Base-by-base conservation (phyloP, 1,140 invertebrate genomes). In the roundworm (Caenorhabditis elegans) region DNA sequence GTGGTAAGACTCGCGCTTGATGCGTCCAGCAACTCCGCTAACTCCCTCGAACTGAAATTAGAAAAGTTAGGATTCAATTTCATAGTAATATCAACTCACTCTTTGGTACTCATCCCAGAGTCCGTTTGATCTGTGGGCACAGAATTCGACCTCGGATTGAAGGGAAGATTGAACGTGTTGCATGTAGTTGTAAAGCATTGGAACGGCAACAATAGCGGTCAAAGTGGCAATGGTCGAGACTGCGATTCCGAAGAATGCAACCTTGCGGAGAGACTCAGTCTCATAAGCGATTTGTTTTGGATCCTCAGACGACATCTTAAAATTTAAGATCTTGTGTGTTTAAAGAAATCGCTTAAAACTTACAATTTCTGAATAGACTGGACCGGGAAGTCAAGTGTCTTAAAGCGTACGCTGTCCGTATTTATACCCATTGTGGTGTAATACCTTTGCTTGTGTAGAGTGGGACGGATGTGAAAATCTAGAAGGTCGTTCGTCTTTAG, bases 171-270 rank as follows among this genome's bases (percentile, higher is more conserved):
- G 84, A 22, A 85, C 83, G 81, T 84, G 78, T 46, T 85, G 84
- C 82, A 85, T 85, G 75, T 85, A 85, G 83, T 85, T 85, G 79
- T 85, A 85, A 22, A 85, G 79, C 84, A 85, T 85, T 70, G 84
- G 84, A 13, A 85, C 84, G 47, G 82, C 79, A 79, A 85, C 53
- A 51, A 85, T 82, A 46, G 82, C 78, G 47, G 83, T 82, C 15
- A 85, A 65, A 24, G 83, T 85, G 75, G 84, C 84, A 26, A 85
- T 79, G 28, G 84, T 85, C 65, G 79, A 82, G 53, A 85, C 70
- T 31, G 84, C 79, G 36, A 85, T 79, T 65, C 84, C 84, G 55
- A 85, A 84, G 83, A 85, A 85, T 22, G 84, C 84, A 26, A 85
- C 36, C 53, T 84, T 85, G 15, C 82, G 39, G 65, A 84, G 82